These are phyloP conservation scores for Pomatostomus ruficeps DNA, from an alignment of 2,113 vertebrate species.

Conservation along the genomic window DNA sequence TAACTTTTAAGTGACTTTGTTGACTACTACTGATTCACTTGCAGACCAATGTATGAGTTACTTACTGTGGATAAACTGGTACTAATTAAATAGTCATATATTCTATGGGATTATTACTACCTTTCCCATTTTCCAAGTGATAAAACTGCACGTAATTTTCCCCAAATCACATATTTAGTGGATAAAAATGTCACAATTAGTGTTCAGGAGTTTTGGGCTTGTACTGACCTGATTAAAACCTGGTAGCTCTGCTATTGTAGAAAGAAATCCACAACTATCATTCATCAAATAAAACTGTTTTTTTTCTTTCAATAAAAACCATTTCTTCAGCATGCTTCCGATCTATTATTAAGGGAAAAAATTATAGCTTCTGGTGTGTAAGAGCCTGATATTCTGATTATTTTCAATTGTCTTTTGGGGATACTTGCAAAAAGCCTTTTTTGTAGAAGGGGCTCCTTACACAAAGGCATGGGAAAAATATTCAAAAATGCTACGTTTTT, in stretches of 20 bases:
- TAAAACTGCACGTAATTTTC: background rate
- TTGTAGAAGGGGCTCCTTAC: background rate
- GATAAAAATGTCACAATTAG: background rate
- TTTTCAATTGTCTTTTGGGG: background rate
- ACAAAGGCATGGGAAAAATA: background rate
- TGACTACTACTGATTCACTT: background rate
- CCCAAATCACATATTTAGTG: background rate
- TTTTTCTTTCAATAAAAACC: background rate
- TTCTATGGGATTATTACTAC: background rate
- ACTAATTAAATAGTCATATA: background rate
- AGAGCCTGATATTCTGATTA: background rate
- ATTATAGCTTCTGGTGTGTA: background rate
- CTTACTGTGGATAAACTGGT: background rate
- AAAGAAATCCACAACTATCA: background rate
- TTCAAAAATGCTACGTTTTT: background rate
- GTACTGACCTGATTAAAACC: background rate
- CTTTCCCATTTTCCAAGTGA: background rate
- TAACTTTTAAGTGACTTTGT: background rate
- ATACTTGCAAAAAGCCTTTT: background rate
- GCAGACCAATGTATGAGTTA: background rate
- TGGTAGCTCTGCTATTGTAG: background rate
- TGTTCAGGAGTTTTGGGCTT: background rate
- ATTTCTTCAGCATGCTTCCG: background rate
- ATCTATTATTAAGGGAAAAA: background rate
- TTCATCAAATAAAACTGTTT: background rate